Evolutionary conservation across 2,113 vertebrate genomes (phyloP), one percentile per base, ranked within the genome.

Genomic region (Catharus fuscescens): DNA sequence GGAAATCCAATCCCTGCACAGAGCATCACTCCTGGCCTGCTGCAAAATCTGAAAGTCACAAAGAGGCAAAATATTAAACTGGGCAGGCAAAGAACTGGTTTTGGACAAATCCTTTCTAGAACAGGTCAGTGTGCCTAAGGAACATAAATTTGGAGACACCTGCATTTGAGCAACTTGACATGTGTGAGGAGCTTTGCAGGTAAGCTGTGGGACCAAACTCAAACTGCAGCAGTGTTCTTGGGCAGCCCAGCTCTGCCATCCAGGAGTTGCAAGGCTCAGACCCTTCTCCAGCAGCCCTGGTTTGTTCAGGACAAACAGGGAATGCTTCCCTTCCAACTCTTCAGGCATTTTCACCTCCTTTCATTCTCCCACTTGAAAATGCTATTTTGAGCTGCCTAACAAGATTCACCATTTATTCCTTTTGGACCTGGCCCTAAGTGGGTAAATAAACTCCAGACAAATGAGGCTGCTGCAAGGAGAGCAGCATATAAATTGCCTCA

Each of bases 391-490:
- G 82, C 74, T 92, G 85, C 71, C 85, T 95, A 77, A 59, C 32
- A 77, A 95, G 92, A 78, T 83, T 92, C 47, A 25, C 52, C 2
- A 76, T 52, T 93, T 90, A 77, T 86, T 94, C 56, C 64, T 96
- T 93, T 94, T 94, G 92, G 94, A 91, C 90, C 44, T 83, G 71
- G 56, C 82, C 88, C 69, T 95, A 67, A 67, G 90, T 53, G 83
- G 88, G 72, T 96, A 93, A 94, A 96, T 90, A 95, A 94, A 96
- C 80, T 96, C 60, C 67, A 90, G 93, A 95, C 53, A 93, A 92
- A 94, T 66, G 74, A 95, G 92, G 59, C 74, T 92, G 87, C 90
- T 96, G 76, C 56, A 44, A 82, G 62, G 87, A 89, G 72, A 60
- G 72, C 76, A 95, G 93, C 90, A 83, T 96, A 94, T 92, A 93